Evolutionary conservation across 2,888 invertebrate genomes (phyloP).

Genomic region (Temnothorax unifasciatus): DNA sequence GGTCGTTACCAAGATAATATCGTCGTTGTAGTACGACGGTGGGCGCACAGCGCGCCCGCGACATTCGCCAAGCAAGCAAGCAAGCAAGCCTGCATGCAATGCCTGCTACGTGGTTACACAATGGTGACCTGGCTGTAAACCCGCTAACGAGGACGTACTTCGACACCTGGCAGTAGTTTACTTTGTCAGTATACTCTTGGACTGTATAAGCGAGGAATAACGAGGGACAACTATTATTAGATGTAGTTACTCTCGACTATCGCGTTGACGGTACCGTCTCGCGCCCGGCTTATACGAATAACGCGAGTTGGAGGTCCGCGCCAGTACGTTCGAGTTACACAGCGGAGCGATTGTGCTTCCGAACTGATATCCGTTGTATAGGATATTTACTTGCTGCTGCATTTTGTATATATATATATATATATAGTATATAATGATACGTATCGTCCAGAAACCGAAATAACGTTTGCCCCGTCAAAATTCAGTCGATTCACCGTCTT

Average conservation of each 20-base stretch:
- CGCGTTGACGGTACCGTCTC: conserved; percentile 34
- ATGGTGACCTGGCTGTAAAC: conserved; percentile 73
- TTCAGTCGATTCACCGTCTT: not conserved
- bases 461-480: not conserved
- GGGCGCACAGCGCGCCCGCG: conserved; percentile 49
- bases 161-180: conserved; percentile 74
- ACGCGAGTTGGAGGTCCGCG: conserved; percentile 24
- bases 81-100: conserved; percentile 68
- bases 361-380: conserved; percentile 16
- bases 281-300: conserved; percentile 29
- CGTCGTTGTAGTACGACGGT: conserved; percentile 57
- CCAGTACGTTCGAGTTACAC: conserved; percentile 16
- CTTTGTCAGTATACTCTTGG: conserved; percentile 68
- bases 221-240: conserved; percentile 75
- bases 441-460: not conserved
- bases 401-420: not conserved
- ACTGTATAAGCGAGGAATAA: conserved; percentile 70
- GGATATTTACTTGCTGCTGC: conserved; percentile 13
- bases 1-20: conserved; percentile 74
- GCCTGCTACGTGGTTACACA: conserved; percentile 72
- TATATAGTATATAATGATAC: not conserved
- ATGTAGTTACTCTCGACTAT: conserved; percentile 62
- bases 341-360: conserved; percentile 24
- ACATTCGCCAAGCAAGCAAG: conserved; percentile 69
- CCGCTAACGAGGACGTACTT: conserved; percentile 73